Base-by-base conservation (phyloP, 2,113 vertebrate genomes). In the Callionymus lyra region DNA sequence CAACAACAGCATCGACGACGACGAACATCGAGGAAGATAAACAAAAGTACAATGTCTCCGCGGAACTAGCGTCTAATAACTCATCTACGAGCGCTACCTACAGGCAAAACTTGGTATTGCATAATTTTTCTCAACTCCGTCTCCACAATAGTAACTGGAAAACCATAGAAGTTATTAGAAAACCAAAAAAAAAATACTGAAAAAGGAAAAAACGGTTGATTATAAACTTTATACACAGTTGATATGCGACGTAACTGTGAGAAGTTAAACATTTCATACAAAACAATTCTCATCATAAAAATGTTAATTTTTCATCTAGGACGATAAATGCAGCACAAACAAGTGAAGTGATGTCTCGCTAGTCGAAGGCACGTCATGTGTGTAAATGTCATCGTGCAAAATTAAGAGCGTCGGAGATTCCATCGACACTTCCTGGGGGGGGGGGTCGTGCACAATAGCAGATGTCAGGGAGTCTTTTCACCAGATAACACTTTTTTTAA, bases 71-170 rank as follows among this genome's bases (percentile, higher is more conserved):
- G 86, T 94, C 92, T 91, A 94, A 92, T 94, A 93, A 89, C 90
- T 88, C 92, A 89, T 89, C 93, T 98, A 97, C 91, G 96, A 98
- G 92, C 91, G 93, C 92, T 94, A 98, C 91, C 91, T 97, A 98
- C 89, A 98, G 94, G 94, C 93, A 97, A 98, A 97, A 97, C 89
- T 90, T 90, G 93, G 94, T 97, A 97, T 98, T 98, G 94, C 93
- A 98, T 98, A 98, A 96, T 93, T 95, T 85, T 82, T 27, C 92
- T 92, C 91, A 92, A 92, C 90, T 95, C 91, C 91, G 86, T 88
- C 87, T 90, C 90, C 88, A 66, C 85, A 88, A 90, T 90, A 93
- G 89, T 94, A 94, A 93, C 86, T 93, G 81, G 85, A 90, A n/a
- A 68, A 89, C n/a, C 60, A 67, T 89, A 86, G 86, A 80, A 74